These are phyloP conservation scores for Idaea biselata DNA, from an alignment of 2,888 invertebrate species.

Conservation along the genomic window DNA sequence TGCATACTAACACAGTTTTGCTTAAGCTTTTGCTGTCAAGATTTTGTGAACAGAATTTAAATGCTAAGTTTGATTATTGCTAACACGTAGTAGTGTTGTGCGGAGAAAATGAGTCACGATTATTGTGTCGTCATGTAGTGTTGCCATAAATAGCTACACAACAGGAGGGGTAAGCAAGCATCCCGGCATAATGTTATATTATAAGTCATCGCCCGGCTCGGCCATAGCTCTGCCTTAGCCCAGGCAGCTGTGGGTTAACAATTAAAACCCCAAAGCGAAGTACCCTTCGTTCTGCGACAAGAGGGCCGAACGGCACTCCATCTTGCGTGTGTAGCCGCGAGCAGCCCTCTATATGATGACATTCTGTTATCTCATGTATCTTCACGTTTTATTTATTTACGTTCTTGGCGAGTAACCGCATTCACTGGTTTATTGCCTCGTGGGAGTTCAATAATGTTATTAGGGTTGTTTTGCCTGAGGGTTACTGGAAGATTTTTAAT, in stretches of 20 bases:
- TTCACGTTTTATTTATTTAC: conserved; percentile 32
- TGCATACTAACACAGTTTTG: conserved; percentile 21
- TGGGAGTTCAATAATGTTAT: conserved; percentile 44
- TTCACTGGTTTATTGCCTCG: conserved; percentile 41
- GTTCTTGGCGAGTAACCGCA: conserved; percentile 30
- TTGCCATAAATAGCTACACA: conserved; percentile 60
- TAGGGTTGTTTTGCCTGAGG: conserved; percentile 26
- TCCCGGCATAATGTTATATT: conserved; percentile 39
- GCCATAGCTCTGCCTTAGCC: conserved; percentile 22
- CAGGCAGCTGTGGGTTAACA: conserved; percentile 45
- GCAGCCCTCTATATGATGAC: conserved; percentile 41
- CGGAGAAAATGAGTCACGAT: conserved; percentile 53
- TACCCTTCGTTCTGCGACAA: conserved; percentile 50
- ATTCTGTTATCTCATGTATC: conserved; percentile 32
- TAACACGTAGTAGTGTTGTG: conserved; percentile 44
- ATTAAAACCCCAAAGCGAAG: conserved; percentile 61
- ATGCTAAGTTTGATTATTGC: conserved; percentile 46
- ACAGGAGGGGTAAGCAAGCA: conserved; percentile 41
- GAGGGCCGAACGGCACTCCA: conserved; percentile 45
- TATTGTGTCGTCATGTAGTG: conserved; percentile 51
- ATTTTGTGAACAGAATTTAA: conserved; percentile 46
- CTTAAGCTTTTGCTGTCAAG: conserved; percentile 17
- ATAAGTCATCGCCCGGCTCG: conserved; percentile 41
- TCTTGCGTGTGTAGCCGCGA: conserved; percentile 49
- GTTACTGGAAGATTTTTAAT: conserved; percentile 20